Percentiles rank a stretch among this genome's conserved stretches.
phyloP scores from a whole-genome alignment of 2,888 invertebrate species.

The Anoplius nigerrimus region DNA sequence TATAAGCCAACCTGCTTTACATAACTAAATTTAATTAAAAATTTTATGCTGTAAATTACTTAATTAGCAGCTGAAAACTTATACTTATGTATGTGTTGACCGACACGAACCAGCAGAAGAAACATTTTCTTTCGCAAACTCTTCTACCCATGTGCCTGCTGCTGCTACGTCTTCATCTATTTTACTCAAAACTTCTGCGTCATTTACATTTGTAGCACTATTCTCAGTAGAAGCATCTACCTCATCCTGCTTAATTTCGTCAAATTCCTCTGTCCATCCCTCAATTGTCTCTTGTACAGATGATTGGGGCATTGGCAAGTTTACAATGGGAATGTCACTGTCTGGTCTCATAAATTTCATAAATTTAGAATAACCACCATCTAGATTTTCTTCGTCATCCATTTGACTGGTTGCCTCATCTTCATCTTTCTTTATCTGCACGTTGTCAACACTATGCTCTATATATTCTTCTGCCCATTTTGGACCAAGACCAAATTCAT shows the following conservation, averaged over 20 bases:
- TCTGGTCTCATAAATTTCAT: slow-evolving; percentile 90
- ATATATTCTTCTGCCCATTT: slow-evolving; percentile 82
- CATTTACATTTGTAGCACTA: slow-evolving; percentile 64
- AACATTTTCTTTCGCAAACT: slow-evolving; percentile 63
- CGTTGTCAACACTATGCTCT: slow-evolving; percentile 69
- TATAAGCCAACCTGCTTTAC: too few relatives aligned
- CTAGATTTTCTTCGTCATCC: slow-evolving; percentile 79
- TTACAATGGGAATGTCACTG: slow-evolving; percentile 76
- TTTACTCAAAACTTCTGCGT: slow-evolving; percentile 46
- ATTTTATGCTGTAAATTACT: slow-evolving; percentile 6
- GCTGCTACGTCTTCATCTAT: slow-evolving; percentile 61
- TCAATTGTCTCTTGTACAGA: slow-evolving; percentile 73
- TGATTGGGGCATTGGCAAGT: slow-evolving; percentile 47
- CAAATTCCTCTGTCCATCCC: slow-evolving; percentile 76
- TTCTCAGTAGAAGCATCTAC: slow-evolving; percentile 71
- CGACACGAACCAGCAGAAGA: slow-evolving; percentile 54
- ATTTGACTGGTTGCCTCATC: slow-evolving; percentile 42
- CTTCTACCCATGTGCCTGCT: slow-evolving; percentile 70
- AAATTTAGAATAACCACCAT: slow-evolving; percentile 86
- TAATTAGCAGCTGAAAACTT: too few relatives aligned
- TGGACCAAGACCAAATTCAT: slow-evolving; percentile 75
- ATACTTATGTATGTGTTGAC: too few relatives aligned
- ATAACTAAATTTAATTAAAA: neutral
- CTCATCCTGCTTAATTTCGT: slow-evolving; percentile 57
- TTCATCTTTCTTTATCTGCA: slow-evolving; percentile 62